These are phyloP conservation scores for Ormia ochracea DNA, from an alignment of 2,888 invertebrate species.

Conservation along the genomic window DNA sequence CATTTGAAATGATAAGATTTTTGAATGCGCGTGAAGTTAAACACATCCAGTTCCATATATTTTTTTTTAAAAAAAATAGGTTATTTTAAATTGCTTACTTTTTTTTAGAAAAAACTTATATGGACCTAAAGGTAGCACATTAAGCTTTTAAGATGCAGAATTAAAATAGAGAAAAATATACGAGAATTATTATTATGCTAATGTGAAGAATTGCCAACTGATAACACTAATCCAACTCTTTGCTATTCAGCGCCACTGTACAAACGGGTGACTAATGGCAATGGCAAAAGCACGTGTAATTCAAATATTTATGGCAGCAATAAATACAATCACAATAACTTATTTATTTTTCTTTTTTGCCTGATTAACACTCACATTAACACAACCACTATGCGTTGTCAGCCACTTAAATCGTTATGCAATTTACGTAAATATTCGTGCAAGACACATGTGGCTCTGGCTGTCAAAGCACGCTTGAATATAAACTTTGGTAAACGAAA, in stretches of 20 bases:
- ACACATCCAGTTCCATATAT: too few relatives aligned
- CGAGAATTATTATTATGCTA: neutral
- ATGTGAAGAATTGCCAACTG: neutral
- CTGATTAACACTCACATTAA: slow-evolving; percentile 16
- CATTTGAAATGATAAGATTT: too few relatives aligned
- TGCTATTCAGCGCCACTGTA: neutral
- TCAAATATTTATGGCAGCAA: slow-evolving; percentile 21
- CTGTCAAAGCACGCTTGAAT: neutral
- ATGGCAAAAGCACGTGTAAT: slow-evolving; percentile 15
- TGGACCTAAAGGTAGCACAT: too few relatives aligned
- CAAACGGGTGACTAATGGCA: neutral
- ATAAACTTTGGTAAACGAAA: neutral
- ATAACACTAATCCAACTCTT: neutral
- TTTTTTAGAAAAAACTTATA: too few relatives aligned
- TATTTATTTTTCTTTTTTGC: slow-evolving; percentile 2
- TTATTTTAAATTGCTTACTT: too few relatives aligned
- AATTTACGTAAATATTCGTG: slow-evolving; percentile 15
- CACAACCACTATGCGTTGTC: slow-evolving; percentile 21
- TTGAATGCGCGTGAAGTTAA: too few relatives aligned
- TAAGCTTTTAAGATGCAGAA: too few relatives aligned
- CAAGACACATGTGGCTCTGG: neutral
- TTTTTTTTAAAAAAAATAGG: too few relatives aligned
- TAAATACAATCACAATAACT: slow-evolving; percentile 25
- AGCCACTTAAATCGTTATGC: slow-evolving; percentile 39
- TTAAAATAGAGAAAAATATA: neutral